phyloP scores from a whole-genome alignment of 2,113 vertebrate genomes.

The Psephotus haematonotus region DNA sequence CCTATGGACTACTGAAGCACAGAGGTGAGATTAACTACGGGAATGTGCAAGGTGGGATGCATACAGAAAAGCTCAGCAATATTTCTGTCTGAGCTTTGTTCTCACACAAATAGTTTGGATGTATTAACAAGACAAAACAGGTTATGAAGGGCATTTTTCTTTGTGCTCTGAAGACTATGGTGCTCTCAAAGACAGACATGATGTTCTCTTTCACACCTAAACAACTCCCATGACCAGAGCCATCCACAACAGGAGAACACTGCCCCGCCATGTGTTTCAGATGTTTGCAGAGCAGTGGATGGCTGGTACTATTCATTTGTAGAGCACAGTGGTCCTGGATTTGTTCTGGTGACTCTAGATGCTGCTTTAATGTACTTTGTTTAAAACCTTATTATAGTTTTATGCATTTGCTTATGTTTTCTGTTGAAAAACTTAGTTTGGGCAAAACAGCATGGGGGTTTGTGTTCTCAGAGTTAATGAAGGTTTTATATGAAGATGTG shows the following conservation, averaged over 20 bases:
- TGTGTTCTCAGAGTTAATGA: not conserved
- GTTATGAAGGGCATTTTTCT: not conserved
- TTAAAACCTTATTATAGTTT: not conserved
- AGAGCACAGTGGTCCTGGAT: not conserved
- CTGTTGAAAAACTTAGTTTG: not conserved
- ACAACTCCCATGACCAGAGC: not conserved
- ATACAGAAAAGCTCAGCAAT: not conserved
- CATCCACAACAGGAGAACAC: accelerated
- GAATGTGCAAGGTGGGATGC: not conserved
- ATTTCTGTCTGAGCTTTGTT: not conserved
- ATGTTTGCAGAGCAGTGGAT: not conserved
- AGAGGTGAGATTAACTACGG: not conserved
- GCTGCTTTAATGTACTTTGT: not conserved
- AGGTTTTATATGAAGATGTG: not conserved
- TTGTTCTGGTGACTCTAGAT: not conserved
- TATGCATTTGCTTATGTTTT: not conserved
- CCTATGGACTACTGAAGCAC: not conserved
- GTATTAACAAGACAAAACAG: not conserved
- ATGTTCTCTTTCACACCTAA: not conserved
- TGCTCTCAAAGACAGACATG: not conserved
- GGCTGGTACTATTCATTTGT: not conserved
- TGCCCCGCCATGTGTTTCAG: not conserved
- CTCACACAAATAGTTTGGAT: not conserved
- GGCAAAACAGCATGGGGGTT: not conserved
- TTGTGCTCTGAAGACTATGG: not conserved